These are phyloP conservation scores for Neoscelio sp. DNA, from an alignment of 2,888 invertebrate genomes.

Conservation along the genomic window DNA sequence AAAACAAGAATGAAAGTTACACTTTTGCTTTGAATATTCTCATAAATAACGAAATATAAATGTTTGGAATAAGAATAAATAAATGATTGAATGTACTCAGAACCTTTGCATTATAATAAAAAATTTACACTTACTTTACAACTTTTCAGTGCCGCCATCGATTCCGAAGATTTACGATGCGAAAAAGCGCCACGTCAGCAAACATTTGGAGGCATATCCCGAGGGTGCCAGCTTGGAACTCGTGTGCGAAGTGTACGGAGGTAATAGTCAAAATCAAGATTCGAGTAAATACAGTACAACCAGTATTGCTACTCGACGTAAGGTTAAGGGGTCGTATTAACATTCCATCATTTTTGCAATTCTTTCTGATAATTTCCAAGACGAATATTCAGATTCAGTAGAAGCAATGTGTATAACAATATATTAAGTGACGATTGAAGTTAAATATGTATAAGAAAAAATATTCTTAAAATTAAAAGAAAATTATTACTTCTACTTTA, in stretches of 20 bases:
- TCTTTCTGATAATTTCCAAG: background rate
- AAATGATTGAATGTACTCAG: constrained; percentile 23
- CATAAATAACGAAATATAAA: constrained; percentile 34
- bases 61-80: constrained; percentile 20
- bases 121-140: constrained; percentile 72
- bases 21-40: background rate
- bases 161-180: constrained; percentile 94
- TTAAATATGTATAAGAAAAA: too few relatives aligned
- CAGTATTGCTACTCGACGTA: constrained; percentile 55
- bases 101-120: constrained; percentile 46
- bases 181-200: constrained; percentile 91
- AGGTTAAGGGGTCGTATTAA: constrained; percentile 51
- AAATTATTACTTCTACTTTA: too few relatives aligned
- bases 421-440: too few relatives aligned
- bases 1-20: constrained; percentile 11
- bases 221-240: constrained; percentile 93
- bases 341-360: constrained; percentile 11
- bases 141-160: constrained; percentile 91
- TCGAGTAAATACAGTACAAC: constrained; percentile 57
- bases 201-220: constrained; percentile 92
- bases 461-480: too few relatives aligned
- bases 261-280: constrained; percentile 84
- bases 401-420: background rate
- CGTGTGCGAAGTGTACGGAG: constrained; percentile 93
- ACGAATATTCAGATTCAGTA: background rate